Evolutionary conservation across 2,888 invertebrate species (phyloP).

Genomic region (Bursaphelenchus okinawaensis): DNA sequence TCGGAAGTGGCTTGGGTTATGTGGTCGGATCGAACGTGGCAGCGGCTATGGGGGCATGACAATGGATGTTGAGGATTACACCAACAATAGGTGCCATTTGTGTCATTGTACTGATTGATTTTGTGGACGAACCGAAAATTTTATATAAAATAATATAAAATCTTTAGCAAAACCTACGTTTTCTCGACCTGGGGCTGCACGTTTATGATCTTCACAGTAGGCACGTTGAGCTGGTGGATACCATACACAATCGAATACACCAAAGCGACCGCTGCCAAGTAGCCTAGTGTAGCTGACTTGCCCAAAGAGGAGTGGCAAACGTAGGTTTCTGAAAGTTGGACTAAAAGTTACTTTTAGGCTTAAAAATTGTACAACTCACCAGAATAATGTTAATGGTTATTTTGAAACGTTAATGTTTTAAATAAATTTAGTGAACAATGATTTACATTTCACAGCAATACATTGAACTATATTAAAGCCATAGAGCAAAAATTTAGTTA

Average conservation of each 20-base stretch:
- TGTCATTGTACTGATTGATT: conserved; percentile 37
- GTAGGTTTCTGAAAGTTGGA: too few relatives aligned
- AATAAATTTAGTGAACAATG: too few relatives aligned
- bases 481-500: too few relatives aligned
- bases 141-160: not conserved
- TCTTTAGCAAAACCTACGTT: conserved; percentile 75
- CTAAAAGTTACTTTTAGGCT: too few relatives aligned
- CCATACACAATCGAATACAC: conserved; percentile 42
- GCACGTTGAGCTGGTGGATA: conserved; percentile 78
- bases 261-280: too few relatives aligned
- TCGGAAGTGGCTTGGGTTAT: conserved; percentile 83
- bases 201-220: conserved; percentile 94
- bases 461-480: too few relatives aligned
- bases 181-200: conserved; percentile 88
- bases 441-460: too few relatives aligned
- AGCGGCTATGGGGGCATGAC: conserved; percentile 68
- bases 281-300: too few relatives aligned
- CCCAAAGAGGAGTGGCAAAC: too few relatives aligned
- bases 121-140: conserved; percentile 41
- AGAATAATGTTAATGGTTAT: too few relatives aligned
- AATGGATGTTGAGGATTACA: conserved; percentile 83
- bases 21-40: conserved; percentile 73
- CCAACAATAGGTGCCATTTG: conserved; percentile 68
- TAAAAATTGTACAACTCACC: too few relatives aligned
- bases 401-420: too few relatives aligned